A percentile compares a stretch with the other conserved stretches of the same genome.
phyloP scores from a whole-genome alignment of 2,888 invertebrate genomes.

The Myopa tessellatipennis region DNA sequence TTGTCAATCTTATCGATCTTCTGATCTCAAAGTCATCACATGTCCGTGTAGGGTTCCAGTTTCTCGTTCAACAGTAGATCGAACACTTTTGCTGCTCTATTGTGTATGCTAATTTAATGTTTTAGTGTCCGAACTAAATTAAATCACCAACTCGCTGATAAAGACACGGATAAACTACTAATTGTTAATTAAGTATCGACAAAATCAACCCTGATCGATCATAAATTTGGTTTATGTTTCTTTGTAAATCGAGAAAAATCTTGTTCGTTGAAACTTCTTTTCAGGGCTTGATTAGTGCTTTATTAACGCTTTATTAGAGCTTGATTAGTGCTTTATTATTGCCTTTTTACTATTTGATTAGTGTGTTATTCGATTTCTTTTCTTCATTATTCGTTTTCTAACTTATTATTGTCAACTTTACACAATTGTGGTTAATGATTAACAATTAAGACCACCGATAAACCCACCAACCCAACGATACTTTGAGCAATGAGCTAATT shows the following conservation, averaged over 20 bases:
- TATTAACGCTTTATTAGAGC: background rate
- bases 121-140: conserved; percentile 1
- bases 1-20: too few relatives aligned
- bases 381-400: too few relatives aligned
- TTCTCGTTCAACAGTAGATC: background rate
- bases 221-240: background rate
- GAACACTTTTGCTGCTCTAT: background rate
- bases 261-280: background rate
- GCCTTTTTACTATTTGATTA: too few relatives aligned
- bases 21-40: too few relatives aligned
- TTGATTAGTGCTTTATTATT: too few relatives aligned
- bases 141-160: conserved; percentile 2
- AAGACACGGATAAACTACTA: background rate
- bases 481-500: conserved; percentile 5
- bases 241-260: background rate
- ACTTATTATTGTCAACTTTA: too few relatives aligned
- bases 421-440: too few relatives aligned
- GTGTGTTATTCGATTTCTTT: too few relatives aligned
- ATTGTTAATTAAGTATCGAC: conserved; percentile 11
- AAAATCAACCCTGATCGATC: background rate
- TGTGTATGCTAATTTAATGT: conserved; percentile 30
- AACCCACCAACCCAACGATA: background rate
- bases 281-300: background rate
- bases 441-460: too few relatives aligned
- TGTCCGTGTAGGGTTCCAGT: too few relatives aligned